phyloP scores from a whole-genome alignment of 2,888 invertebrate genomes.

The Omphaloscelis lunosa region DNA sequence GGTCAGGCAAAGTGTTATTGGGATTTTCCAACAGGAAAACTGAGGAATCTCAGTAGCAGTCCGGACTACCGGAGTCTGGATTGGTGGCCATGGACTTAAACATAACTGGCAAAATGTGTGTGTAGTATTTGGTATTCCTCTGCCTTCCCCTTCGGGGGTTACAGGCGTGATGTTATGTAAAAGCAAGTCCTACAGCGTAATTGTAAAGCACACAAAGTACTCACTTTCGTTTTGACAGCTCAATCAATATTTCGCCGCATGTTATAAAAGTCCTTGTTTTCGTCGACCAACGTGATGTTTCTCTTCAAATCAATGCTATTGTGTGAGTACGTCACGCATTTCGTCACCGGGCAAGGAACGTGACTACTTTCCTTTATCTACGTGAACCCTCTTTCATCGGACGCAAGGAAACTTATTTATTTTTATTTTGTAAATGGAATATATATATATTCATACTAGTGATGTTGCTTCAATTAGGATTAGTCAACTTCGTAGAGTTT shows the following conservation, averaged over 20 bases:
- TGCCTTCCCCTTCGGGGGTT: no score
- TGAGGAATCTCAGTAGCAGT: no score
- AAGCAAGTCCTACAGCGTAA: not conserved
- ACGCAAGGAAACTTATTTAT: not conserved
- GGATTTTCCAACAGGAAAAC: no score
- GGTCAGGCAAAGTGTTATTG: no score
- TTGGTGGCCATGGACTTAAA: no score
- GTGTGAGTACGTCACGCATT: constrained; percentile 27
- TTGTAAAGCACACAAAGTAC: not conserved
- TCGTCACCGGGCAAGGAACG: constrained; percentile 11
- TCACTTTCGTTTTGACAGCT: constrained; percentile 8
- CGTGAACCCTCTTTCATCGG: not conserved
- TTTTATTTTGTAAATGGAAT: not conserved
- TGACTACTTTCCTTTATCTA: constrained; percentile 15
- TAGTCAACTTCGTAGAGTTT: not conserved
- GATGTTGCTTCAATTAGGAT: not conserved
- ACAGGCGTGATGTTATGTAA: no score
- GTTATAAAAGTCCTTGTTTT: constrained; percentile 20
- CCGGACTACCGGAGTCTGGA: no score
- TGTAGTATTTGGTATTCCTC: no score
- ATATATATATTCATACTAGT: not conserved
- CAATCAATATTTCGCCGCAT: constrained; percentile 1
- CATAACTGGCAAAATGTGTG: no score
- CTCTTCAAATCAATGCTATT: constrained; percentile 7
- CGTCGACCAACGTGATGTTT: constrained; percentile 30